Base-by-base conservation (phyloP, 2,888 invertebrate genomes). In the Phaedon cochleariae region DNA sequence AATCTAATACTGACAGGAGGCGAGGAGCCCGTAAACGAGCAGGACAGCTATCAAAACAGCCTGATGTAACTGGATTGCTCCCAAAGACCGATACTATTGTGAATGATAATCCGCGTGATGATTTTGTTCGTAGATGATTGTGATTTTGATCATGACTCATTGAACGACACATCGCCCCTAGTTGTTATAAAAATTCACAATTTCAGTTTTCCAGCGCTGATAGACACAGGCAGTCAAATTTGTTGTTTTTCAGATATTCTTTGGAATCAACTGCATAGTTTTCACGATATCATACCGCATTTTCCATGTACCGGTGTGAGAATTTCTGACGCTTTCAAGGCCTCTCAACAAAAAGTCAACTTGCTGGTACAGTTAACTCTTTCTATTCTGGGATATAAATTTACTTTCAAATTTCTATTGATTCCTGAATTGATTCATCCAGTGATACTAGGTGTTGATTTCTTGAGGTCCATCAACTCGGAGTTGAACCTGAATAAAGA, bases 251-350 rank as follows among this genome's bases (percentile, higher is more conserved):
- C 15, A 17, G 48, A 48, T 9, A 17, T 17, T 18, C 2, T 48
- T 9, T 48, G 48, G 48, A 18, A 17, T 18, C 48, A 48, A 20
- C 48, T 48, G 6, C 2, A 7, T 41, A 20, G 20, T 17, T 48
- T 48, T 17, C 37, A 55, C 34, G 34, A 34, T 17, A 21, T 21
- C 6, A 55, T 55, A 21, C 55, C 37, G 6, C 20, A 10, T 7
- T 55, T 55, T n/a, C 55, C 55, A 7, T 29, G 29, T 29, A 37
- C 26, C 17, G 55, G 55, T n/a, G n/a, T n/a, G n/a, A n/a, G 37
- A 34, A 48, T 60, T 53, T 29, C 53, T 3, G 60, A 52, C 22
- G 60, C 60, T 12, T 51, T 54, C 54, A 52, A 29, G 22, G 17
- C 34, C 22, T 55, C 7, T 26, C 26, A 26, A 26, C 26, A 26